Conservation (phyloP, 2,888 invertebrate species). For the Melitaea athalia region DNA sequence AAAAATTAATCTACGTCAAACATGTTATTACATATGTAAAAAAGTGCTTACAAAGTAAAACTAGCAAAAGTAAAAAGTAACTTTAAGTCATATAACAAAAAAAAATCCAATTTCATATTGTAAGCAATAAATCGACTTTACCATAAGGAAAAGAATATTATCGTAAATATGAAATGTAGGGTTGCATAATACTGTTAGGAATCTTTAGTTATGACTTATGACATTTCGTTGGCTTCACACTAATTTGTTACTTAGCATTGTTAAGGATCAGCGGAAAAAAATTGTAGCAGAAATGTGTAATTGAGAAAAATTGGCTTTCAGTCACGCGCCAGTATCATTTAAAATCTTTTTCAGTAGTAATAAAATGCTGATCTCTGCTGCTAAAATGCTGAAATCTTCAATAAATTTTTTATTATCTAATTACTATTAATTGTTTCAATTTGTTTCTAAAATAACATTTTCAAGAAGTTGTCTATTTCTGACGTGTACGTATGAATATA, state of each 20-base stretch:
- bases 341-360: no score
- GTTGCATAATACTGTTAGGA: slow-evolving; percentile 37
- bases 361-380: no score
- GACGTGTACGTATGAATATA: slow-evolving; percentile 58
- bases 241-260: slow-evolving; percentile 20
- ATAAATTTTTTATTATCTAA: not conserved
- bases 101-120: no score
- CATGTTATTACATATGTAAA: not conserved
- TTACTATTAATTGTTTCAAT: not conserved
- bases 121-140: not conserved
- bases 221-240: slow-evolving; percentile 60
- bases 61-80: no score
- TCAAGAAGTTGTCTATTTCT: not conserved
- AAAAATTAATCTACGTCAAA: not conserved
- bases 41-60: no score
- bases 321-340: no score
- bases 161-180: slow-evolving; percentile 5
- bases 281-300: not conserved
- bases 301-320: no score
- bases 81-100: no score
- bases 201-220: slow-evolving; percentile 64
- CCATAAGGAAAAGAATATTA: not conserved
- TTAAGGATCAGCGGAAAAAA: not conserved
- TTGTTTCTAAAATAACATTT: not conserved
- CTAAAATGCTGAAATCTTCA: not conserved